Percentiles rank a stretch among this genome's conserved stretches.
Evolutionary conservation across 2,113 vertebrate genomes (phyloP).

Genomic region (Takifugu flavidus): DNA sequence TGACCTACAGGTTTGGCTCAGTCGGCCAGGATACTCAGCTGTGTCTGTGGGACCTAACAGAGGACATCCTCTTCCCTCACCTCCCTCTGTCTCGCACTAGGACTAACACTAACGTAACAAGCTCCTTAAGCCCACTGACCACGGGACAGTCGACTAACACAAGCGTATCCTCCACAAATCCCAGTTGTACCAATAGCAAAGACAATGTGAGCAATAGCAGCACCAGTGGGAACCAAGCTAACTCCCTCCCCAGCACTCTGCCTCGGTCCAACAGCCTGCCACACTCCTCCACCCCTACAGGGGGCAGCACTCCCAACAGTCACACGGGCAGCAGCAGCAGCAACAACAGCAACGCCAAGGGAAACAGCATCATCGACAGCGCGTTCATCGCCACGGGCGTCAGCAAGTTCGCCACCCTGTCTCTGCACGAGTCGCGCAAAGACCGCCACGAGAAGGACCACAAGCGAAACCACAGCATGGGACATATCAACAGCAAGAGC

Average conservation of each 20-base stretch:
- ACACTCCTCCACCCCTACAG: constrained; percentile 78
- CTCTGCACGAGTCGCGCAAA: constrained; percentile 91
- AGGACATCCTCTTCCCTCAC: constrained; percentile 98
- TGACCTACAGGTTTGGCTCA: constrained; percentile 95
- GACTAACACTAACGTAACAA: constrained; percentile 99
- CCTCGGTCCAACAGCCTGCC: constrained; percentile 98
- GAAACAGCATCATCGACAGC: constrained; percentile 85
- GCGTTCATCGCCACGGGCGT: constrained; percentile 87
- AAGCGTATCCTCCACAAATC: constrained; percentile 32
- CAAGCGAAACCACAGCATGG: constrained; percentile 98
- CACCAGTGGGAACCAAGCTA: constrained; percentile 75
- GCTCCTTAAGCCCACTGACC: constrained; percentile 84
- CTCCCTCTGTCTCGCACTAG: constrained; percentile 93
- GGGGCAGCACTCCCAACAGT: constrained; percentile 74
- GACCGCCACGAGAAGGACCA: constrained; percentile 95
- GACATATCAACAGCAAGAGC: constrained; percentile 98
- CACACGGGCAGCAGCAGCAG: constrained; percentile 81
- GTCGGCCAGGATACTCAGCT: constrained; percentile 98
- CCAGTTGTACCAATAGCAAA: constrained; percentile 68
- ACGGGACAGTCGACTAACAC: constrained; percentile 51
- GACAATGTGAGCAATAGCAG: constrained; percentile 71
- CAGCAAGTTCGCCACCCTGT: constrained; percentile 96
- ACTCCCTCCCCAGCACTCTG: constrained; percentile 84
- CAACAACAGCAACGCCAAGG: constrained; percentile 82
- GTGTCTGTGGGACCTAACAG: constrained; percentile 97